These are phyloP conservation scores for Sebastes minor DNA, from an alignment of 2,797 vertebrate species.

Conservation along the genomic window DNA sequence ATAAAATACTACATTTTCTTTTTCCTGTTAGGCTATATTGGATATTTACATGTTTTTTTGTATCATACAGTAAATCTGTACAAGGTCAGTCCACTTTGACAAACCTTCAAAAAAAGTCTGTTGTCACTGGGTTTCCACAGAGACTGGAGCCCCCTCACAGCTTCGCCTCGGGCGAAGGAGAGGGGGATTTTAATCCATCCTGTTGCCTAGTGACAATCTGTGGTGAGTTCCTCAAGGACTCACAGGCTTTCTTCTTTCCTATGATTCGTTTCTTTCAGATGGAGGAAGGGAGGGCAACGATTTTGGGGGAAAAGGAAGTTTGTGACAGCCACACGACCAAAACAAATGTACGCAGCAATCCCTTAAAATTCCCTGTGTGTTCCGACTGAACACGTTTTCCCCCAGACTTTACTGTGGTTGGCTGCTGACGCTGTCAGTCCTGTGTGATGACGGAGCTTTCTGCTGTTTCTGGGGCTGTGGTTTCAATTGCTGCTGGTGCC, in stretches of 20 bases:
- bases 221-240: constrained; percentile 59
- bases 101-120: constrained; percentile 47
- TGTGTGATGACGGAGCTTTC: constrained; percentile 84
- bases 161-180: constrained; percentile 21
- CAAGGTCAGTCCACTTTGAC: constrained; percentile 74
- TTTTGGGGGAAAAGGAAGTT: constrained; percentile 1
- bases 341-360: constrained; percentile 28
- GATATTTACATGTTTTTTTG: constrained; percentile 85
- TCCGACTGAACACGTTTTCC: not conserved
- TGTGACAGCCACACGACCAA: constrained; percentile 26
- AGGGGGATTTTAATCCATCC: constrained; percentile 39
- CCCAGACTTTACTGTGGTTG: constrained; percentile 85
- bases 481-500: constrained; percentile 88
- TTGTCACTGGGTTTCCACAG: constrained; percentile 47
- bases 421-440: constrained; percentile 91
- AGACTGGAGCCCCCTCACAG: constrained; percentile 27
- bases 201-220: constrained; percentile 57
- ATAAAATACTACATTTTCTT: constrained; percentile 91
- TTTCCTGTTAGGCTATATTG: constrained; percentile 89
- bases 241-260: constrained; percentile 56
- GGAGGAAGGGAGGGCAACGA: constrained; percentile 21
- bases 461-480: constrained; percentile 85
- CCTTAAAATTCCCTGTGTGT: constrained; percentile 4
- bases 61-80: constrained; percentile 93
- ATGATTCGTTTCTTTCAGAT: constrained; percentile 52